Base-by-base conservation (phyloP, 2,888 invertebrate genomes). In the Drosophila leonis region DNA sequence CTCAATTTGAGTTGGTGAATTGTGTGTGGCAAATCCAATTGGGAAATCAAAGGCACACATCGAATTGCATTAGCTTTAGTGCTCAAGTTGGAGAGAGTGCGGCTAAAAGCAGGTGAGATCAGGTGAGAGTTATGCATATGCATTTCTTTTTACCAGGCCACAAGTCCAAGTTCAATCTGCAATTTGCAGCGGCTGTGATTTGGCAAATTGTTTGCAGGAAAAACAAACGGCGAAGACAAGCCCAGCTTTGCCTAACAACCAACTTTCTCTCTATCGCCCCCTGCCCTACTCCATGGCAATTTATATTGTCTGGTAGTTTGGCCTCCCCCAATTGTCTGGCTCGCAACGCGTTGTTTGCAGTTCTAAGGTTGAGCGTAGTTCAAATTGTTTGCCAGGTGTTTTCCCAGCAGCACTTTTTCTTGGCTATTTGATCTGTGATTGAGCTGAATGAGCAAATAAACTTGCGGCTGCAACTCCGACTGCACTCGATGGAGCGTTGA, bases 351-450 rank as follows among this genome's bases (percentile, higher is more conserved):
- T 71, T 71, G 66, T 77, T 81, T 70, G 69, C 78, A 68, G 83
- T 72, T 80, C 78, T 83, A 84, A 85, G 83, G 83, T 77, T 75
- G 78, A 83, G 77, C 73, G 73, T 60, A 84, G 84, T 84, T 84
- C 82, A 84, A 84, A 87, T 87, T 87, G 84, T 87, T 84, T 87
- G 84, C 84, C 75, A 83, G 87, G 82, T 83, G 82, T 86, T 80
- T 72, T 74, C 65, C 67, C 52, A 55, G 67, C 69, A 79, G 62
- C 76, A 79, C 72, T 78, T 83, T 83, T 78, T 78, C 59, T 72
- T 72, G 65, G 80, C 82, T 84, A 82, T 87, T 86, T 84, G 87
- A 83, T 84, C 82, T 80, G 87, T 83, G 87, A 82, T 84, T 84
- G 87, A 82, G 82, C 79, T 83, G 82, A 86, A 83, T 73, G 83